A percentile compares a stretch with the other conserved stretches of the same genome.
Evolutionary conservation across 2,888 invertebrate species (phyloP).

Genomic region (Cepaea hortensis): DNA sequence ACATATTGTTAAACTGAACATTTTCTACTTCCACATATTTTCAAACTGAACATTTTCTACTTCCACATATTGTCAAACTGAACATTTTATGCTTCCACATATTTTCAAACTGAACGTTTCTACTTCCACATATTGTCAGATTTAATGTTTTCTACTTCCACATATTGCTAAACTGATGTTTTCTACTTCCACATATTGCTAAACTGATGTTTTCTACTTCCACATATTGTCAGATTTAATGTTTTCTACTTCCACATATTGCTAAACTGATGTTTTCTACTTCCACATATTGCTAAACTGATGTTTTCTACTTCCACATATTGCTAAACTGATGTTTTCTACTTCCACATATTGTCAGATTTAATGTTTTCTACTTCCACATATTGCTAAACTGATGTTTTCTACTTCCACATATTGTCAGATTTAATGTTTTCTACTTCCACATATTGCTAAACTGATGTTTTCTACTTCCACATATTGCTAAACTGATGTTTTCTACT

Average conservation of each 20-base stretch:
- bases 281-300: too few species aligned
- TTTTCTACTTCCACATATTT: neutral
- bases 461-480: neutral
- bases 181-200: neutral
- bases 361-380: neutral
- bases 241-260: neutral
- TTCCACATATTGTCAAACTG: neutral
- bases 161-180: neutral
- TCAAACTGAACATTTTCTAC: neutral
- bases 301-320: too few species aligned
- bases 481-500: neutral
- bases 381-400: neutral
- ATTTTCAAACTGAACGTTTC: neutral
- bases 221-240: neutral
- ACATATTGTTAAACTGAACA: neutral
- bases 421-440: neutral
- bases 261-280: neutral
- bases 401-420: neutral
- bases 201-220: neutral
- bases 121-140: neutral
- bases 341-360: too few species aligned
- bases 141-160: neutral
- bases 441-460: neutral
- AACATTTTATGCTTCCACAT: neutral
- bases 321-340: too few species aligned